Evolutionary conservation across 2,888 invertebrate genomes (phyloP).

Genomic region (Dromius quadrimaculatus): DNA sequence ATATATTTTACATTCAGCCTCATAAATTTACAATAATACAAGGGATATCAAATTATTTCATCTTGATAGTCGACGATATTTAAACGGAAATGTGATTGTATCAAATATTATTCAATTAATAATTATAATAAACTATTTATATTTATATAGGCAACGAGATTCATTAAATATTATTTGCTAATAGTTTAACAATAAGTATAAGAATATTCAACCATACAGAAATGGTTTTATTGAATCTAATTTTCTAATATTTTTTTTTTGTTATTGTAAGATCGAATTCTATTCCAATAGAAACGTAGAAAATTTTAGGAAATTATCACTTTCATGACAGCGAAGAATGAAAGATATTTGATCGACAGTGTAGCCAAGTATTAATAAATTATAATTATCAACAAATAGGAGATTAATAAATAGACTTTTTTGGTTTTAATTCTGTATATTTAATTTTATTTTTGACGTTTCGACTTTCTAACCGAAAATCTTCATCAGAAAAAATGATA

Average conservation of each 20-base stretch:
- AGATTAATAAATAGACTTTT: too few species aligned
- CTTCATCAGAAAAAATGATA: too few species aligned
- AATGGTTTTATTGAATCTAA: slow-evolving; percentile 26
- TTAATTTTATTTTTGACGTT: too few species aligned
- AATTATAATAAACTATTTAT: slow-evolving; percentile 49
- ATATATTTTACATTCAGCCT: slow-evolving; percentile 43
- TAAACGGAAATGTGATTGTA: slow-evolving; percentile 41
- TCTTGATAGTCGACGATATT: not conserved
- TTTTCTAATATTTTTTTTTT: slow-evolving; percentile 1
- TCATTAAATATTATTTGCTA: slow-evolving; percentile 46
- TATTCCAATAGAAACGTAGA: slow-evolving; percentile 42
- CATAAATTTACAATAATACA: slow-evolving; percentile 50
- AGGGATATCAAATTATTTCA: slow-evolving; percentile 37
- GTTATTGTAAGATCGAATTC: slow-evolving; percentile 9
- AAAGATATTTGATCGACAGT: slow-evolving; percentile 26
- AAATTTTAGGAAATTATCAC: slow-evolving; percentile 35
- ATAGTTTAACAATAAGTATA: slow-evolving; percentile 51
- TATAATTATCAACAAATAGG: too few species aligned
- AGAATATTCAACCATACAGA: slow-evolving; percentile 41
- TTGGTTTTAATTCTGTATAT: too few species aligned
- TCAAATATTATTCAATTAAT: slow-evolving; percentile 48
- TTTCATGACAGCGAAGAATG: slow-evolving; percentile 29
- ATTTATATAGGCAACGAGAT: slow-evolving; percentile 51
- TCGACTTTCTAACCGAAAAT: too few species aligned
- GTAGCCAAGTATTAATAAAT: too few species aligned